phyloP scores from a whole-genome alignment of 1,140 invertebrate species.

The Myzus persicae region DNA sequence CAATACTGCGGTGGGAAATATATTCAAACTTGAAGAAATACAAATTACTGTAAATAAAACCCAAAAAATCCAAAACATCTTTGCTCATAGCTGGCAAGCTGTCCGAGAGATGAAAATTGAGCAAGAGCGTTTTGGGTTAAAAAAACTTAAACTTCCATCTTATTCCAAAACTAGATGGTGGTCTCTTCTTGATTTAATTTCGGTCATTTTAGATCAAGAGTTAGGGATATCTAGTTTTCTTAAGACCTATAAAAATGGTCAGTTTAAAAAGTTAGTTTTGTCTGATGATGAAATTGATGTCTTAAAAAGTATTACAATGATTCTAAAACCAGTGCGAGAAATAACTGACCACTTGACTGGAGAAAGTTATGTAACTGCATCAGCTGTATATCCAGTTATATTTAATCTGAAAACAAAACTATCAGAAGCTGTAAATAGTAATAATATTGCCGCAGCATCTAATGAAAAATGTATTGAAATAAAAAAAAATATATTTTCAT shows the following conservation, averaged over 20 bases:
- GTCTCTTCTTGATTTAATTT: neutral
- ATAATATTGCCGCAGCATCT: no score
- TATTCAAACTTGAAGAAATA: neutral
- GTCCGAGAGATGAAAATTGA: neutral
- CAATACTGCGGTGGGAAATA: neutral
- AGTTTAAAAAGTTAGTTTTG: neutral
- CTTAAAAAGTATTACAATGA: no score
- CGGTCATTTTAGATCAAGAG: neutral
- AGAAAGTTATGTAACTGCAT: neutral
- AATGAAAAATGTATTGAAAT: neutral
- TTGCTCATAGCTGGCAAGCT: neutral
- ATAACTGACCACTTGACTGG: neutral
- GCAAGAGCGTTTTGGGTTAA: neutral
- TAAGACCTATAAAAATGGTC: neutral
- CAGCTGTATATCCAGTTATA: neutral
- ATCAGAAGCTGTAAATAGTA: no score
- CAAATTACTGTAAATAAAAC: neutral
- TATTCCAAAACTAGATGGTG: conserved; percentile 14
- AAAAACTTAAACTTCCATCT: neutral
- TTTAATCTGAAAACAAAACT: neutral
- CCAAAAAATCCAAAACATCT: neutral
- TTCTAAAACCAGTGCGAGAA: neutral
- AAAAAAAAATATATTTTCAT: neutral
- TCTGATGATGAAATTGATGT: neutral
- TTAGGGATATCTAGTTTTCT: neutral